A percentile compares a stretch with the other conserved stretches of the same genome.
These are phyloP conservation scores for Anguilla anguilla DNA, from an alignment of 2,797 vertebrate genomes.

Conservation along the genomic window DNA sequence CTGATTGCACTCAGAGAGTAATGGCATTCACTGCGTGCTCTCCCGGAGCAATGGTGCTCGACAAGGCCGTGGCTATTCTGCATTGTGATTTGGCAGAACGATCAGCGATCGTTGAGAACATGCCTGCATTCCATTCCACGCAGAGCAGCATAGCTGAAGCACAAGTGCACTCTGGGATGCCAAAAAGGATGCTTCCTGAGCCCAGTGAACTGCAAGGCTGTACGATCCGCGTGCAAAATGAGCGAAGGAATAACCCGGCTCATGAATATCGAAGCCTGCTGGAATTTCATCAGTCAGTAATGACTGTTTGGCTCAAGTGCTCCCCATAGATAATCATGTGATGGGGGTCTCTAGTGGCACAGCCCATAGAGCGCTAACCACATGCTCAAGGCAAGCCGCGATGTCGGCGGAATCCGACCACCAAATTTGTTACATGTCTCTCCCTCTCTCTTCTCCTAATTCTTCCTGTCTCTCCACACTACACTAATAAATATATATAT, in stretches of 20 bases:
- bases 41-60: background rate
- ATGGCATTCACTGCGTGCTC: background rate
- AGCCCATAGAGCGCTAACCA: too few relatives aligned
- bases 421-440: too few relatives aligned
- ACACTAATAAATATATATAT: too few relatives aligned
- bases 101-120: background rate
- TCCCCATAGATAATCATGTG: background rate
- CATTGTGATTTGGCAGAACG: background rate
- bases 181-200: background rate
- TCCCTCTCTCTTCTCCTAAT: too few relatives aligned
- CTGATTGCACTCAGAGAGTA: conserved; percentile 1
- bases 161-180: background rate
- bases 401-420: too few relatives aligned
- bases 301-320: conserved; percentile 2
- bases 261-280: conserved; percentile 12
- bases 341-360: too few relatives aligned
- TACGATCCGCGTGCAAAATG: background rate
- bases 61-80: background rate
- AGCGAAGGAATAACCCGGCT: background rate
- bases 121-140: background rate
- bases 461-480: too few relatives aligned
- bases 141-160: background rate
- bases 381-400: too few relatives aligned
- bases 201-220: background rate
- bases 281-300: background rate